Evolutionary conservation across 2,113 vertebrate genomes (phyloP).

Genomic region (Sorex fumeus): DNA sequence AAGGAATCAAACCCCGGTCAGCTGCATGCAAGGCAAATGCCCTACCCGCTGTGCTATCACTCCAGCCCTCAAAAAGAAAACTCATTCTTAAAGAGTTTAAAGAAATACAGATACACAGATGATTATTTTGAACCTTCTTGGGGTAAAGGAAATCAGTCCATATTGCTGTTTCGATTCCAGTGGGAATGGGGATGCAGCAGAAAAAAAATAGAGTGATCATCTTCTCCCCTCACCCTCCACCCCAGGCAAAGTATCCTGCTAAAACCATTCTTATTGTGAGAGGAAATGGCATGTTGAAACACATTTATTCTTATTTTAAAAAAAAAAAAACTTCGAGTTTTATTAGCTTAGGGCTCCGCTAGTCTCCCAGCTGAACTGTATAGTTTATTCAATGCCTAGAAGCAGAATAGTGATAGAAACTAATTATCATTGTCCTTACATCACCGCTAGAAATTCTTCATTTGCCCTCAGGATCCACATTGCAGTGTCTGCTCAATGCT

Average conservation of each 20-base stretch:
- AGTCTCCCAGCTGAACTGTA: slow-evolving; percentile 74
- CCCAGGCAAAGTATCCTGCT: neutral
- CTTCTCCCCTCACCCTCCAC: neutral
- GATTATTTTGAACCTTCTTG: neutral
- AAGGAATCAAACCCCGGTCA: too few species aligned
- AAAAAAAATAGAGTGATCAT: neutral
- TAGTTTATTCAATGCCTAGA: slow-evolving; percentile 68
- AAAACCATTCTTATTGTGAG: slow-evolving; percentile 54
- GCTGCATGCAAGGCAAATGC: too few species aligned
- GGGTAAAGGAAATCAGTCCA: neutral
- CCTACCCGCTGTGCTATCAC: too few species aligned
- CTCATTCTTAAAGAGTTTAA: neutral
- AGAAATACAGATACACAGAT: neutral
- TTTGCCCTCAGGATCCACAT: slow-evolving; percentile 83
- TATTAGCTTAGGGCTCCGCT: slow-evolving; percentile 73
- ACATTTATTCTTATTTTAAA: slow-evolving; percentile 86
- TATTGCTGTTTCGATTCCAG: slow-evolving; percentile 10
- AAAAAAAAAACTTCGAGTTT: slow-evolving; percentile 87
- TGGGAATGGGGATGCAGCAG: neutral
- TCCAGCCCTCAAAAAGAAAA: too few species aligned
- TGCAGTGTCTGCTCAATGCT: slow-evolving; percentile 81
- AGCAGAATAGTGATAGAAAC: slow-evolving; percentile 74
- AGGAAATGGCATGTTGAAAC: slow-evolving; percentile 82
- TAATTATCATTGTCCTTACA: slow-evolving; percentile 85
- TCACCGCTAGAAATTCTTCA: slow-evolving; percentile 85